Evolutionary conservation across 92 coral and sea anemone genomes (phyloP), one percentile per base, ranked within the genome.

Genomic region (Diadumene lineata): DNA sequence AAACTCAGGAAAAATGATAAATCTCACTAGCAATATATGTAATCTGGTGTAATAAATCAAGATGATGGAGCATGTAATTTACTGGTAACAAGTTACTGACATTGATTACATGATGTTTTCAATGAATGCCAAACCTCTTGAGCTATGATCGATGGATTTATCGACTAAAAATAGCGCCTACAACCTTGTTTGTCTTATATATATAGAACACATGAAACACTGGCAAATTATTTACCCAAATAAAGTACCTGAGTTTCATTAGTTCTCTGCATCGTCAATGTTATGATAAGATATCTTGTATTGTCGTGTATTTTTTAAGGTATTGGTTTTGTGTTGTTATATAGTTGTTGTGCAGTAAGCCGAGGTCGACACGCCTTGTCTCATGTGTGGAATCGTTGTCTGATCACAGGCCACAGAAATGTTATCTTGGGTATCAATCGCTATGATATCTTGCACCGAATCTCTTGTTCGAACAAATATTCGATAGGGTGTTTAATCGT

Each of bases 401-500:
- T 15, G 34, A 62, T 13, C 68, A 30, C 68, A 62, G 31, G 68
- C 38, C 68, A 31, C 7, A 15, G 68, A 62, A 11, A 62, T 62
- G 43, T 62, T 62, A 62, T 62, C 68, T 6, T 21, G 43, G 58
- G 43, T 62, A 62, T 62, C 68, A 62, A 62, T 62, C 68, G 68
- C 68, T 31, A 62, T 62, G 68, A 62, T 62, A 38, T 28, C 68
- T 58, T 58, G 4, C 10, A 4, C 60, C 60, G 6, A 53, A 8
- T 53, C 29, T 22, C 28, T 1, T 26, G 26, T 26, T 10, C 26
- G 64, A 18, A 11, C 27, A 7, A 18, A 22, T 23, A 4, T 53
- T 53, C n/a, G 60, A 22, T 53, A 23, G 10, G 25, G 4, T 38
- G 48, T 38, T 13, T 38, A 13, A 38, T 38, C 48, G 13, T 38